Evolutionary conservation across 2,888 invertebrate species (phyloP).

Genomic region (Athalia circularis): DNA sequence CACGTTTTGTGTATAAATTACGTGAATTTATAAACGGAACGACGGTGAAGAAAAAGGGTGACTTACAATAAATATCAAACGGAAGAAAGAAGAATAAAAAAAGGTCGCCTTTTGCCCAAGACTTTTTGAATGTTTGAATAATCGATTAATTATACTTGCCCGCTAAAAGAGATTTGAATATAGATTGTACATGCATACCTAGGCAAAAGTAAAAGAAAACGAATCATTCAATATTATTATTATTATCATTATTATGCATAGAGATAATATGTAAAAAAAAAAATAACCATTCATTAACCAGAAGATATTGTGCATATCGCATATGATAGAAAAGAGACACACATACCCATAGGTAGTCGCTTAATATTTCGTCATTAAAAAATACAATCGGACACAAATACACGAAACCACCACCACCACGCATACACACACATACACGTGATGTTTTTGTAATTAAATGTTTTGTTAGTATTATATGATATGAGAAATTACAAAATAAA

Average conservation of each 20-base stretch:
- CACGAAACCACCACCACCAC: neutral
- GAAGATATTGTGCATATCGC: slow-evolving; percentile 59
- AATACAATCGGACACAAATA: slow-evolving; percentile 26
- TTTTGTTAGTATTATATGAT: slow-evolving; percentile 69
- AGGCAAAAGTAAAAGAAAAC: slow-evolving; percentile 25
- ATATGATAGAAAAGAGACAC: slow-evolving; percentile 53
- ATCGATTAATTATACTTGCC: neutral
- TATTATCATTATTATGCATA: neutral
- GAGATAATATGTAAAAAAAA: neutral
- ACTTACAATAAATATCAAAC: too few species aligned
- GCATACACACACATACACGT: slow-evolving; percentile 59
- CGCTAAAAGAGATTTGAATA: slow-evolving; percentile 24
- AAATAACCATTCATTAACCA: slow-evolving; percentile 21
- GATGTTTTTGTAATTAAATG: slow-evolving; percentile 69
- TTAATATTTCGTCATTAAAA: slow-evolving; percentile 61
- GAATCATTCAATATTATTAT: neutral
- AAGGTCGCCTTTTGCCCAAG: slow-evolving; percentile 31
- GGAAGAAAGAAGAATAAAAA: slow-evolving; percentile 8
- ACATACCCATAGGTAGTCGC: slow-evolving; percentile 62
- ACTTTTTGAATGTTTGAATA: neutral
- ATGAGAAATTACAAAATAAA: slow-evolving; percentile 68
- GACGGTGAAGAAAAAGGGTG: neutral
- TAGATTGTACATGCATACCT: slow-evolving; percentile 17
- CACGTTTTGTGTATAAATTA: slow-evolving; percentile 18
- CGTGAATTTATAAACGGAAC: slow-evolving; percentile 11